Evolutionary conservation across 2,797 vertebrate genomes (phyloP).

Genomic region (Gadopsis bispinosus): DNA sequence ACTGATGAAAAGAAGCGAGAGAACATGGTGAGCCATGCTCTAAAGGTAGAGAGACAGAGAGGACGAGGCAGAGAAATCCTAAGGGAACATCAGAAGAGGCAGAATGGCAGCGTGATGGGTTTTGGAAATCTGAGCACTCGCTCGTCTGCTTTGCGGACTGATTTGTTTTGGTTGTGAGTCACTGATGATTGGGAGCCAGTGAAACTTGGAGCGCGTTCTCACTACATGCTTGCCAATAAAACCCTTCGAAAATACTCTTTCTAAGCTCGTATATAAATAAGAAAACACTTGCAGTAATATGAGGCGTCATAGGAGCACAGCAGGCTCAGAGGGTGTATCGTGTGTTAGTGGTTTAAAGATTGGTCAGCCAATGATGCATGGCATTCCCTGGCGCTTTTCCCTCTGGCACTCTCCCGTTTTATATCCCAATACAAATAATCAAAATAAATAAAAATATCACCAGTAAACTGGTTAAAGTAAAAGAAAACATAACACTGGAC

Average conservation of each 20-base stretch:
- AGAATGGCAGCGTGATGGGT: conserved; percentile 50
- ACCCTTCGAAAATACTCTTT: conserved; percentile 49
- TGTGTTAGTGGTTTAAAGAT: conserved; percentile 11
- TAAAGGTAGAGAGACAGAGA: conserved; percentile 41
- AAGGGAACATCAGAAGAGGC: conserved; percentile 59
- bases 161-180: conserved; percentile 77
- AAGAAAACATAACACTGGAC: not conserved
- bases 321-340: conserved; percentile 6
- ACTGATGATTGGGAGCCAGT: conserved; percentile 57
- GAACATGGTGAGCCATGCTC: conserved; percentile 32
- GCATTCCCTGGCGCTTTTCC: conserved; percentile 1
- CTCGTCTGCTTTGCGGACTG: conserved; percentile 54
- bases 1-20: conserved; percentile 31
- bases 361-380: not conserved
- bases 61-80: conserved; percentile 38
- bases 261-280: conserved; percentile 21
- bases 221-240: conserved; percentile 50
- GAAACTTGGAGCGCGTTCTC: conserved; percentile 47
- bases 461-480: not conserved
- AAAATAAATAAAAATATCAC: not conserved
- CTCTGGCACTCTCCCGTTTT: not conserved
- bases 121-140: conserved; percentile 52
- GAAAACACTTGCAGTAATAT: conserved; percentile 58
- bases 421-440: conserved; percentile 6
- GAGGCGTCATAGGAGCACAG: conserved; percentile 31